Evolutionary conservation across 1,140 invertebrate genomes (phyloP).

Genomic region (Antheraea pernyi): DNA sequence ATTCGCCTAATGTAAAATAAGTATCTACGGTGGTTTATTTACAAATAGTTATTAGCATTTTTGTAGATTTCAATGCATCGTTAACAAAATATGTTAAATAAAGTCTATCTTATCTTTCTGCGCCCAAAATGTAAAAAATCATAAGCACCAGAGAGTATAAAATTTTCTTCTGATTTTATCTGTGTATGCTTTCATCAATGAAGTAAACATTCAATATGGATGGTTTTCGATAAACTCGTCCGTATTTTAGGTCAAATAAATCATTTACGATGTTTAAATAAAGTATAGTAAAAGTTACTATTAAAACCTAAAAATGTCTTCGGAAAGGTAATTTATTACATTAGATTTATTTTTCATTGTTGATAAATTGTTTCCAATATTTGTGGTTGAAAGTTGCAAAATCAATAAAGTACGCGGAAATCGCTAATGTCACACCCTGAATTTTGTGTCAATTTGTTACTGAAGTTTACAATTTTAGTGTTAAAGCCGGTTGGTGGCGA

Average conservation of each 20-base stretch:
- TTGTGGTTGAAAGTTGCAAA: conserved; percentile 71
- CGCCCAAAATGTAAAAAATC: too few species aligned
- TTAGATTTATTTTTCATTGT: conserved; percentile 28
- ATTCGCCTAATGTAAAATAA: too few species aligned
- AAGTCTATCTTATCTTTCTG: too few species aligned
- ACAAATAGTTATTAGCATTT: too few species aligned
- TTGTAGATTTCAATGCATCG: too few species aligned
- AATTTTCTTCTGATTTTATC: neutral
- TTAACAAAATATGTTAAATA: too few species aligned
- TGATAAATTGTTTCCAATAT: conserved; percentile 57
- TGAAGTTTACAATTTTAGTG: conserved; percentile 40
- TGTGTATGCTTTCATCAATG: conserved; percentile 26
- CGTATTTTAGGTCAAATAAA: conserved; percentile 64
- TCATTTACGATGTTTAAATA: conserved; percentile 57
- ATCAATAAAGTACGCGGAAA: conserved; percentile 78
- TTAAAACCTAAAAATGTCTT: conserved; percentile 60
- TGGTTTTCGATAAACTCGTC: conserved; percentile 56
- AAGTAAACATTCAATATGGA: conserved; percentile 77
- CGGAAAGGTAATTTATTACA: conserved; percentile 62
- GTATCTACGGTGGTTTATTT: too few species aligned
- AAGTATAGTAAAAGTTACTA: conserved; percentile 34
- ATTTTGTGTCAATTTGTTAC: conserved; percentile 49
- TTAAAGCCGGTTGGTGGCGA: conserved; percentile 41
- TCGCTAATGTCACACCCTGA: conserved; percentile 77
- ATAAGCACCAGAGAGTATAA: too few species aligned